Base-by-base conservation (phyloP, 2,797 vertebrate species). In the Anolis apletophallus region DNA sequence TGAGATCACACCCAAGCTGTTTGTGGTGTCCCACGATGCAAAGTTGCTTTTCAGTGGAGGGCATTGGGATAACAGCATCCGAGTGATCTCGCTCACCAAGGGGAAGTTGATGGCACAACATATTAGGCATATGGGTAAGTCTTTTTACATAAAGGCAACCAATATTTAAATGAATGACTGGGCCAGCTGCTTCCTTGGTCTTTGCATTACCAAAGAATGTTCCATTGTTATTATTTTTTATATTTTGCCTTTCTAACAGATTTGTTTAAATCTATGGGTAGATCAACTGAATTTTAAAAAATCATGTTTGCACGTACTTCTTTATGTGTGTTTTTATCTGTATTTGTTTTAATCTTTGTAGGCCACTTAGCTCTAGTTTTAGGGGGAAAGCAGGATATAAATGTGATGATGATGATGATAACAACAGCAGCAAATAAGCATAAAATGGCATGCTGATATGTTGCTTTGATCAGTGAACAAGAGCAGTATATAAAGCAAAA, bases 61-160 rank as follows among this genome's bases (percentile, higher is more conserved):
- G 6, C 98, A 99, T 93, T 99, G 98, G 98, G 98, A 99, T 96
- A 99, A 99, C 93, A 99, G 98, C 93, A 96, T 99, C 83, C 95
- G 98, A 93, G 98, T 99, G 90, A 98, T 98, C 4, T 99, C 98
- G 1, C 96, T 99, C 52, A 96, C 97, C 19, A 99, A 98, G 94
- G 98, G 98, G 90, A 99, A 97, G 95, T 96, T 98, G 69, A 94
- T 98, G 81, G 98, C 97, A 40, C 97, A 98, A 88, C 98, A 98
- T 94, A 97, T 99, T 93, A 95, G 98, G 75, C 98, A 99, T 93
- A 99, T 99, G 98, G 98, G 98, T 99, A 96, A 96, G 96, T 88
- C 81, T 32, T 78, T 9, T 57, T 55, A 8, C 55, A 19, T 13
- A 85, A 55, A 80, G 74, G 50, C 76, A 36, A 32, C 26, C 81